A percentile compares a stretch with the other conserved stretches of the same genome.
Conservation (phyloP, 2,888 invertebrate genomes). For the Drosophila yooni region DNA sequence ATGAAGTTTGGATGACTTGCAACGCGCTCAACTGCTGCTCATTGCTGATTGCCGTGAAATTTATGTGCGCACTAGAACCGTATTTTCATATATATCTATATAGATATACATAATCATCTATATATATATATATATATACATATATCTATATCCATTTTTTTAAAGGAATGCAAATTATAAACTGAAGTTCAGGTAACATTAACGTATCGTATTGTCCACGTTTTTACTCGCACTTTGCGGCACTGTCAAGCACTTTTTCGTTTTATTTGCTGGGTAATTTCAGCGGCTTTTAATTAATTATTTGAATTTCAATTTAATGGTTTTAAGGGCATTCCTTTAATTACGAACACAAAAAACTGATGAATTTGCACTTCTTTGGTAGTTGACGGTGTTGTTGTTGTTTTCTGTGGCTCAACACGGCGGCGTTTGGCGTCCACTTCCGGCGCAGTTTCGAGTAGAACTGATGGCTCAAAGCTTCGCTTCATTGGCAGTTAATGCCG, state of each 20-base stretch:
- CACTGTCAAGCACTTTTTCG: slow-evolving; percentile 11
- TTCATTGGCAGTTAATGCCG: slow-evolving; percentile 70
- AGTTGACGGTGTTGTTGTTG: slow-evolving; percentile 3
- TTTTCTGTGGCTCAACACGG: slow-evolving; percentile 39
- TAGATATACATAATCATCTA: no score
- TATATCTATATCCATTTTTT: neutral
- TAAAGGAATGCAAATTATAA: slow-evolving; percentile 37
- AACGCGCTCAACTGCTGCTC: slow-evolving; percentile 31
- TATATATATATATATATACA: neutral
- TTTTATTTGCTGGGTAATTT: neutral
- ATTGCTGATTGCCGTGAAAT: slow-evolving; percentile 78
- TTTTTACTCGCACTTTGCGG: slow-evolving; percentile 8
- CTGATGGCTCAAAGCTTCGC: slow-evolving; percentile 70
- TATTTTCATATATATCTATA: neutral
- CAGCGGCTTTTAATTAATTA: slow-evolving; percentile 7
- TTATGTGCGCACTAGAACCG: slow-evolving; percentile 59
- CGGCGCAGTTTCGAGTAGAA: slow-evolving; percentile 81
- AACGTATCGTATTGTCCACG: slow-evolving; percentile 13
- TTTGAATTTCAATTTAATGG: slow-evolving; percentile 12
- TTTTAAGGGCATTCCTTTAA: slow-evolving; percentile 23
- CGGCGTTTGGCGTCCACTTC: slow-evolving; percentile 77
- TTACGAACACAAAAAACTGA: slow-evolving; percentile 6
- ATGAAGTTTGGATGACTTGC: slow-evolving; percentile 82
- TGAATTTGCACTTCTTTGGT: slow-evolving; percentile 26
- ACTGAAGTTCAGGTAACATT: slow-evolving; percentile 23